Conservation (phyloP, 1,140 invertebrate genomes). For the Trichogramma pretiosum region DNA sequence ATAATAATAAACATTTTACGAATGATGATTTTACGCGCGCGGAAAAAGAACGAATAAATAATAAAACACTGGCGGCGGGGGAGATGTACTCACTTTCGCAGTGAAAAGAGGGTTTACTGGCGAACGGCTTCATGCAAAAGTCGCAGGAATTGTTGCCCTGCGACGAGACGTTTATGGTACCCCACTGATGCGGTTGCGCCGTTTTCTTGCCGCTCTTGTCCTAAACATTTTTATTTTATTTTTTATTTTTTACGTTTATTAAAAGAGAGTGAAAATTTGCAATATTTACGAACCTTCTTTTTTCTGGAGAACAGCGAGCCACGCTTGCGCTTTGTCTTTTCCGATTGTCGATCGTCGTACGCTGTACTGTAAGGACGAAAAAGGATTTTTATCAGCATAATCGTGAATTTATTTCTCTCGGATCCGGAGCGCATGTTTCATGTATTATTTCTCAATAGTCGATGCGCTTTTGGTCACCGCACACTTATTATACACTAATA, state of each 20-base stretch:
- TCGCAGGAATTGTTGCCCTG: conserved; percentile 53
- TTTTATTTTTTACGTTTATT: no score
- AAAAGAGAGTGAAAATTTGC: no score
- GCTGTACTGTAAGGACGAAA: conserved; percentile 35
- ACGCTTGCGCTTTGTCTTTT: conserved; percentile 71
- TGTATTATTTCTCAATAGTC: no score
- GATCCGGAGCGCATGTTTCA: no score
- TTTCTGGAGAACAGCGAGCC: conserved; percentile 84
- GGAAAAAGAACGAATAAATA: no score
- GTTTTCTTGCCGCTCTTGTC: conserved; percentile 42
- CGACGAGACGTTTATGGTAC: conserved; percentile 48
- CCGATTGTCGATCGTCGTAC: conserved; percentile 67
- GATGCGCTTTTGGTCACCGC: no score
- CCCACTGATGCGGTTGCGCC: conserved; percentile 61
- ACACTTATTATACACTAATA: no score
- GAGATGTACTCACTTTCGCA: conserved; percentile 65
- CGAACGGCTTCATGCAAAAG: conserved; percentile 70
- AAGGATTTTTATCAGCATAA: no score
- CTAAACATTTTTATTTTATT: no score
- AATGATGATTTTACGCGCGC: neutral
- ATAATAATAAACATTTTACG: neutral
- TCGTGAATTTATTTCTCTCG: no score
- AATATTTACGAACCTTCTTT: conserved; percentile 69
- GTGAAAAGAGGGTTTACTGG: conserved; percentile 65
- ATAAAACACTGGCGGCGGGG: no score